Evolutionary conservation across 2,888 invertebrate species (phyloP), one percentile per base, ranked within the genome.

Genomic region (Archaeoteleia sp.): DNA sequence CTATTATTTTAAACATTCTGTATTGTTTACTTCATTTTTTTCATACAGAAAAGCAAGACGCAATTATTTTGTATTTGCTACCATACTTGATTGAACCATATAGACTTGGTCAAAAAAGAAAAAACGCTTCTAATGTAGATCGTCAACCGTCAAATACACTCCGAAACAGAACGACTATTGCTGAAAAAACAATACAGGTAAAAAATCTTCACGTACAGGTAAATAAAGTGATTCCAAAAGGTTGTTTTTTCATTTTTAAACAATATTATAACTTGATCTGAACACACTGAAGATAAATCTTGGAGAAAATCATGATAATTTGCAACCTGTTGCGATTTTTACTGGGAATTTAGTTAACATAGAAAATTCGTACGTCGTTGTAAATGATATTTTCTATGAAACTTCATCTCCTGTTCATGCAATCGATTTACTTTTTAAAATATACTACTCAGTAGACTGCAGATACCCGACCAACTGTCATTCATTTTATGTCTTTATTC

Each of bases 371-470:
- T 35, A 15, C 15, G 35, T 35, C 15, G 15, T 35, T 14, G 15
- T 35, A 13, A 15, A 35, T 13, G n/a, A 35, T 35, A 35, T 15
- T 15, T 15, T 15, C 8, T 35, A 12, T 13, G n/a, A 14, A 14
- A 17, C 15, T 35, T 14, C 14, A 6, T 35, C 35, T 35, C 15
- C 8, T 13, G 14, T 35, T 3, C 14, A 35, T 13, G 15, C 35
- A 14, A n/a, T 35, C 6, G 35, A 35, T 15, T 12, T 35, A 15
- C 14, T 13, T 12, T 35, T 35, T 35, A 35, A 35, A 35, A 12
- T 35, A n/a, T 14, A 15, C n/a, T 35, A 15, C 15, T n/a, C 15
- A 35, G 15, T 8, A 13, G 15, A 7, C 15, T 35, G 35, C 15
- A 14, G 15, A 15, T 35, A 34, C 9, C 34, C 34, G 13, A 13